Evolutionary conservation across 1,140 invertebrate genomes (phyloP).

Genomic region (Bombus waltoni): DNA sequence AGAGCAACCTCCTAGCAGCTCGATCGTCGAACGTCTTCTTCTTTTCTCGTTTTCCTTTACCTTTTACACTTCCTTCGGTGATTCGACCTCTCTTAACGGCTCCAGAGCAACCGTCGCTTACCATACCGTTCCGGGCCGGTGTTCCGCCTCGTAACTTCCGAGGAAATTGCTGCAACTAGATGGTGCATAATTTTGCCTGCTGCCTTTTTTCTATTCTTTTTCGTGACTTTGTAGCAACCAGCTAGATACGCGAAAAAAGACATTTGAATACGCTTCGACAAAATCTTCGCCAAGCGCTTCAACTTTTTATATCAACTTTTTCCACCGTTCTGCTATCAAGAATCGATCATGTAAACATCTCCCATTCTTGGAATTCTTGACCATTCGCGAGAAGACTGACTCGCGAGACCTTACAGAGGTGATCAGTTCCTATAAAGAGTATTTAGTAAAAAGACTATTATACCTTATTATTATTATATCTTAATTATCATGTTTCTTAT

Average conservation of each 20-base stretch:
- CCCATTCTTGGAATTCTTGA: too few relatives aligned
- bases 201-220: not conserved
- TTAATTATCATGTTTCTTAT: too few relatives aligned
- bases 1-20: not conserved
- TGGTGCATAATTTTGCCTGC: constrained; percentile 38
- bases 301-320: too few relatives aligned
- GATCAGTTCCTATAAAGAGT: not conserved
- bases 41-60: constrained; percentile 8
- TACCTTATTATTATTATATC: too few relatives aligned
- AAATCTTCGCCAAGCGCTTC: too few relatives aligned
- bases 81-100: constrained; percentile 41
- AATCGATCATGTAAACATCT: too few relatives aligned
- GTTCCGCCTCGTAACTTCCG: constrained; percentile 54
- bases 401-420: too few relatives aligned
- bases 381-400: too few relatives aligned
- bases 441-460: not conserved
- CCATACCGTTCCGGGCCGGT: constrained; percentile 44
- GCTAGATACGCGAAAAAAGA: not conserved
- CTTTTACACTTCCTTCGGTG: constrained; percentile 11
- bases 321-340: not conserved
- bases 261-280: not conserved
- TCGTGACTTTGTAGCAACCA: not conserved
- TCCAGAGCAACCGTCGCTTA: constrained; percentile 32
- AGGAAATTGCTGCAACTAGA: constrained; percentile 48
- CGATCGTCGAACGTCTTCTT: not conserved